phyloP scores from a whole-genome alignment of 2,113 vertebrate species.

The Sapajus apella region DNA sequence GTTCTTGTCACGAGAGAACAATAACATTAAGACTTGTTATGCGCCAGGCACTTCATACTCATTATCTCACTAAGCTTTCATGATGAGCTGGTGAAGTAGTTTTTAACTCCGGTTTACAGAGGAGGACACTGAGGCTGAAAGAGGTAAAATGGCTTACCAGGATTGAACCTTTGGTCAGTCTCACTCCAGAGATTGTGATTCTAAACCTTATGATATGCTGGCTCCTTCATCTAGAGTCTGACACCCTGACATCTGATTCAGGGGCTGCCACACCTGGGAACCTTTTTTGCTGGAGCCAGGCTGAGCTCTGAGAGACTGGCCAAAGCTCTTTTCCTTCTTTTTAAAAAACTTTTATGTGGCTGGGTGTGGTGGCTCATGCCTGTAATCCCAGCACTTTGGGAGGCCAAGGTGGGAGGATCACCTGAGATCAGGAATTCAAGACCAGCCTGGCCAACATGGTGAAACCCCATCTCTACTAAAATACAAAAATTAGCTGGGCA shows the following conservation, averaged over 20 bases:
- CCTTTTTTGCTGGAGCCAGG: conserved; percentile 22
- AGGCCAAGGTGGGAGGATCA: no score
- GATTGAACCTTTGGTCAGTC: neutral
- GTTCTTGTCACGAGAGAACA: neutral
- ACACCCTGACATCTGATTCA: neutral
- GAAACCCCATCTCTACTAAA: no score
- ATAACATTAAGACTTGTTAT: neutral
- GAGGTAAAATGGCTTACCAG: neutral
- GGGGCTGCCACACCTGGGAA: neutral
- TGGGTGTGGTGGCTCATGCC: no score
- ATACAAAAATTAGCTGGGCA: no score
- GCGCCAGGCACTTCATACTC: neutral
- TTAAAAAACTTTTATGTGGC: no score
- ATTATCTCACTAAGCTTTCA: neutral
- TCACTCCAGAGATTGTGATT: neutral
- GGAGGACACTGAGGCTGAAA: neutral
- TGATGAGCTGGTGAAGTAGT: neutral
- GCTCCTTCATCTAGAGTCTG: neutral
- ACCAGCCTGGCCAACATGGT: no score
- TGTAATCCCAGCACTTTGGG: no score
- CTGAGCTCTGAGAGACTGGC: conserved; percentile 13
- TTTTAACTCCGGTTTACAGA: neutral
- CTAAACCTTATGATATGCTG: neutral
- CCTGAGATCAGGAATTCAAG: no score
- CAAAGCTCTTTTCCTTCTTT: neutral